Conservation (phyloP, 2,797 vertebrate species). For the Gouania willdenowi region DNA sequence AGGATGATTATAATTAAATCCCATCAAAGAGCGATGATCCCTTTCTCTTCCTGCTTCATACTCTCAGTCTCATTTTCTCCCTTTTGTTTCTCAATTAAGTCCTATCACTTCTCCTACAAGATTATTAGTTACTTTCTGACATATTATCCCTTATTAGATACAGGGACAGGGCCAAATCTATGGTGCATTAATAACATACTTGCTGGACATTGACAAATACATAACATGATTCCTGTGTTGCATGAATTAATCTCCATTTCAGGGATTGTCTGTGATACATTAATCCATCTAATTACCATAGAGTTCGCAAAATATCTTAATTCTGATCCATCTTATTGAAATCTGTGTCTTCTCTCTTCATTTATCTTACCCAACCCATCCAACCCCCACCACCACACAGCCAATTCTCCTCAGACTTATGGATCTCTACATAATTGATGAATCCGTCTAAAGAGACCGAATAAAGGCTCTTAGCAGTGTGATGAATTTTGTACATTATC, state of each 20-base stretch:
- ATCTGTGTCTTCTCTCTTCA: conserved; percentile 17
- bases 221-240: conserved; percentile 54
- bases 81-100: conserved; percentile 31
- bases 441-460: conserved; percentile 53
- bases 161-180: conserved; percentile 46
- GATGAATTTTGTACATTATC: conserved; percentile 65
- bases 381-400: neutral
- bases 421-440: conserved; percentile 67
- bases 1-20: conserved; percentile 55
- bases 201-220: conserved; percentile 72
- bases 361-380: conserved; percentile 9
- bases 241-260: conserved; percentile 68
- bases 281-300: conserved; percentile 63
- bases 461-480: conserved; percentile 50
- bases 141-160: conserved; percentile 58
- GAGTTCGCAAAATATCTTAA: conserved; percentile 53
- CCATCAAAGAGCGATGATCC: conserved; percentile 29
- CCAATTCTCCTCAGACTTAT: conserved; percentile 30
- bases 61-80: neutral
- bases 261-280: conserved; percentile 61
- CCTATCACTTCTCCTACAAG: conserved; percentile 32
- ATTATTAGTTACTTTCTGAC: conserved; percentile 62
- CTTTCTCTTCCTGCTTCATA: conserved; percentile 10
- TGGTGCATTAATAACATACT: conserved; percentile 68
- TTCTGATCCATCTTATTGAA: conserved; percentile 46